Conservation (phyloP, 2,113 vertebrate species). For the Blennius ocellaris region DNA sequence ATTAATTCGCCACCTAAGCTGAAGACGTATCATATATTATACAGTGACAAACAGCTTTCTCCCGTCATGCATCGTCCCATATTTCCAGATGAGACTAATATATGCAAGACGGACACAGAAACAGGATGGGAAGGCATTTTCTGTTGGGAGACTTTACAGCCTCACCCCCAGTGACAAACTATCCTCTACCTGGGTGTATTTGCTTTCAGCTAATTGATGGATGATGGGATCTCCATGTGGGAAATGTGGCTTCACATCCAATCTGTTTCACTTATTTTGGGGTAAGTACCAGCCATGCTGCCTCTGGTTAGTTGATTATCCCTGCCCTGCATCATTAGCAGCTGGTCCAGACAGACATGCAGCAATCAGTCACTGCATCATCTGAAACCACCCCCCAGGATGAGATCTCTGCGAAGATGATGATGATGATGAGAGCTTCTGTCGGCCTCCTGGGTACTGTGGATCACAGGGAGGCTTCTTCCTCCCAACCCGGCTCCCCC, state of each 20-base stretch:
- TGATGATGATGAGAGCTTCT: conserved; percentile 34
- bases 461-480: conserved; percentile 47
- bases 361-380: conserved; percentile 62
- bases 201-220: conserved; percentile 62
- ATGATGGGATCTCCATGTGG: conserved; percentile 53
- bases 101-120: neutral
- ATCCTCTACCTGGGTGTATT: conserved; percentile 26
- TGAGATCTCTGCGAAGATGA: conserved; percentile 27
- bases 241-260: conserved; percentile 50
- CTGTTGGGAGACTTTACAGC: neutral
- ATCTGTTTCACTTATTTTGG: conserved; percentile 68
- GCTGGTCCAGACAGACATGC: conserved; percentile 57
- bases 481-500: conserved; percentile 40
- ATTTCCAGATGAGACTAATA: conserved; percentile 9
- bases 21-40: neutral
- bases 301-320: conserved; percentile 67
- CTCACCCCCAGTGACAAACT: conserved; percentile 20
- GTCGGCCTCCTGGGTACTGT: conserved; percentile 43
- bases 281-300: conserved; percentile 45
- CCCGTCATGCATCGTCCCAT: neutral
- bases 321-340: conserved; percentile 60
- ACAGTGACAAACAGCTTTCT: neutral
- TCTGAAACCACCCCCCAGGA: conserved; percentile 46
- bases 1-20: neutral
- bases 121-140: neutral